Conservation (phyloP, 2,888 invertebrate species). For the Pilophorus perplexus region DNA sequence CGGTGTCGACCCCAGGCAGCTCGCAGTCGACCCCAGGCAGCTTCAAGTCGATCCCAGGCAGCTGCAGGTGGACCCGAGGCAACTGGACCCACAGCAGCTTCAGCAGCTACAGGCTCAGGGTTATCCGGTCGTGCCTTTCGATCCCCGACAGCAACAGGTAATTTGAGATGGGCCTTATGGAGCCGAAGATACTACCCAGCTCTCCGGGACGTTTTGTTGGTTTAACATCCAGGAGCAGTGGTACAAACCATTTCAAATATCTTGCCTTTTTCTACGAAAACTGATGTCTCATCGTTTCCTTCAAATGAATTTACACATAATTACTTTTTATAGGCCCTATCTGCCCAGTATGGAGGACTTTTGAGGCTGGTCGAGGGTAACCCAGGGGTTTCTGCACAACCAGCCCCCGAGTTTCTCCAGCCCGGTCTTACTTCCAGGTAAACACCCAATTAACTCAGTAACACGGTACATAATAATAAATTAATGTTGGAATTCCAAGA, state of each 20-base stretch:
- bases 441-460: not conserved
- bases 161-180: not conserved
- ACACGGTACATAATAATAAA: no score
- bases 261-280: no score
- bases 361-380: slow-evolving; percentile 9
- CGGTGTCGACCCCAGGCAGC: not conserved
- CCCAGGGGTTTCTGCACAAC: not conserved
- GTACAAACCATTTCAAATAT: no score
- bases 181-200: not conserved
- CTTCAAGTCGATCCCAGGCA: not conserved
- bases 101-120: not conserved
- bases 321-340: not conserved
- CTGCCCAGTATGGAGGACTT: slow-evolving; percentile 1
- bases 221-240: no score
- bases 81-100: not conserved
- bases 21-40: slow-evolving; percentile 2
- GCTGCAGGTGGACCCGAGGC: not conserved
- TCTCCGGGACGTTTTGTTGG: not conserved
- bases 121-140: not conserved
- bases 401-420: not conserved
- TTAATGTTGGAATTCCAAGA: not conserved
- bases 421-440: slow-evolving; percentile 1
- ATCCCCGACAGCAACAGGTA: not conserved
- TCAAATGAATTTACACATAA: no score
- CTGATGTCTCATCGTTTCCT: no score